These are phyloP conservation scores for Thunnus thynnus DNA, from an alignment of 2,113 vertebrate species.

Conservation along the genomic window DNA sequence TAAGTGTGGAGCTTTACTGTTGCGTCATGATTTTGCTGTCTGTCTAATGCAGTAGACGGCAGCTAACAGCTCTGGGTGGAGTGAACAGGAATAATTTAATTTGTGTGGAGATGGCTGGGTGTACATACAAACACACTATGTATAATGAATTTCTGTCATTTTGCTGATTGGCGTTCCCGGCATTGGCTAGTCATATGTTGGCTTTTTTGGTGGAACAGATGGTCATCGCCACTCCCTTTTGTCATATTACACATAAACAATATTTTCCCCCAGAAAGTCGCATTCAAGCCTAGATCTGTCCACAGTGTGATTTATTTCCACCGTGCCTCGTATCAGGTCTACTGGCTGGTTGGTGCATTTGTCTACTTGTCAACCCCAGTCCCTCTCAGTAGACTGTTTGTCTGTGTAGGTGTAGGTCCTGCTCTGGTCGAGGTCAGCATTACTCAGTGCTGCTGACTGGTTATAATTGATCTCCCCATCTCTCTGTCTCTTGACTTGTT, in stretches of 20 bases:
- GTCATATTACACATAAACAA: background rate
- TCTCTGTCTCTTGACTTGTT: slow-evolving; percentile 1
- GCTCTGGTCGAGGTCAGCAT: slow-evolving; percentile 40
- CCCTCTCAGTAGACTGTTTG: slow-evolving; percentile 28
- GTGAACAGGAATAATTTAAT: slow-evolving; percentile 19
- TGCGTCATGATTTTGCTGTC: slow-evolving; percentile 7
- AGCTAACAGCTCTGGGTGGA: slow-evolving; percentile 4
- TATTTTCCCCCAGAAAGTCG: background rate
- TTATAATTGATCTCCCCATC: slow-evolving; percentile 14
- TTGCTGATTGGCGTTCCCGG: slow-evolving; percentile 23
- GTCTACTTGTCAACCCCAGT: slow-evolving; percentile 25
- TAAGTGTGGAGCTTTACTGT: background rate
- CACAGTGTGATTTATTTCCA: slow-evolving; percentile 6
- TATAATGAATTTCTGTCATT: slow-evolving; percentile 25
- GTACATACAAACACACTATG: background rate
- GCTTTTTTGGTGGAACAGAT: slow-evolving; percentile 17
- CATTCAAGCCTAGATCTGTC: background rate
- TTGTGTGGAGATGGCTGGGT: slow-evolving; percentile 15
- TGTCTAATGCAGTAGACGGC: background rate
- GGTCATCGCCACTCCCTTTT: slow-evolving; percentile 26
- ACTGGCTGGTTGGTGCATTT: slow-evolving; percentile 1
- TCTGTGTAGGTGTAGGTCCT: slow-evolving; percentile 47
- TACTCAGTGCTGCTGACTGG: slow-evolving; percentile 43
- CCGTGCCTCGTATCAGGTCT: background rate
- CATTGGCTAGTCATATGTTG: slow-evolving; percentile 1